Percentiles rank a stretch among this genome's conserved stretches.
Conservation (phyloP, 1,140 invertebrate genomes). For the Drosophila novamexicana region DNA sequence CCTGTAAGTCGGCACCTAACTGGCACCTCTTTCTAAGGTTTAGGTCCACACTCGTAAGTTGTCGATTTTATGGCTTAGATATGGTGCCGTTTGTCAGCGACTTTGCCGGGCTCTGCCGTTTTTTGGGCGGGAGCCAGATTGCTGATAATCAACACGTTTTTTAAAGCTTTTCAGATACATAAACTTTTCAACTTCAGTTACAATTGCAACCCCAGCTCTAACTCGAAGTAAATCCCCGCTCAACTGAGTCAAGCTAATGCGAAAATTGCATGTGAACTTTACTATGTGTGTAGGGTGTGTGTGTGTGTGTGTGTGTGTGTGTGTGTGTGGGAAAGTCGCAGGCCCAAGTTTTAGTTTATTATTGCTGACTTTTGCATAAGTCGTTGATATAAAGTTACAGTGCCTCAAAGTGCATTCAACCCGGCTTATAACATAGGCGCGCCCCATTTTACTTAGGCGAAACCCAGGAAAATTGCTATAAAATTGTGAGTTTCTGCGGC, state of each 20-base stretch:
- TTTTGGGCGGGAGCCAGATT: conserved; percentile 7
- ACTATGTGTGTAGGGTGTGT: conserved; percentile 16
- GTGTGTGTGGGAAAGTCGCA: conserved; percentile 54
- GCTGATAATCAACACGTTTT: conserved; percentile 69
- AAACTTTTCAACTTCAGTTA: neutral
- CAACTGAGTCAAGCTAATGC: conserved; percentile 51
- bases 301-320: conserved; percentile 3
- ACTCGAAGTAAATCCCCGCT: conserved; percentile 47
- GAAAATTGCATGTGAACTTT: conserved; percentile 75
- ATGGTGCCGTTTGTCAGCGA: conserved; percentile 32
- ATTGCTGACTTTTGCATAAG: conserved; percentile 36
- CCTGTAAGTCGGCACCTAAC: too few relatives aligned
- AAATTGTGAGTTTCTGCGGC: neutral
- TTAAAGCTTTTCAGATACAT: conserved; percentile 34
- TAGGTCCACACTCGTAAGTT: conserved; percentile 59
- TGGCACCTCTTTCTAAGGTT: conserved; percentile 10
- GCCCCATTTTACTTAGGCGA: neutral
- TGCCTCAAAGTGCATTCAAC: conserved; percentile 43
- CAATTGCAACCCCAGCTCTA: neutral
- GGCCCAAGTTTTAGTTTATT: conserved; percentile 41
- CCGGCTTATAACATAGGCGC: conserved; percentile 29
- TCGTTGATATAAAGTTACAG: conserved; percentile 21
- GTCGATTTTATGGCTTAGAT: conserved; percentile 52
- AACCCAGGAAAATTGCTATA: conserved; percentile 20
- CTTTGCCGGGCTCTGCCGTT: conserved; percentile 1